Evolutionary conservation across 2,113 vertebrate genomes (phyloP), one percentile per base, ranked within the genome.

Genomic region (Mystacornis crossleyi): DNA sequence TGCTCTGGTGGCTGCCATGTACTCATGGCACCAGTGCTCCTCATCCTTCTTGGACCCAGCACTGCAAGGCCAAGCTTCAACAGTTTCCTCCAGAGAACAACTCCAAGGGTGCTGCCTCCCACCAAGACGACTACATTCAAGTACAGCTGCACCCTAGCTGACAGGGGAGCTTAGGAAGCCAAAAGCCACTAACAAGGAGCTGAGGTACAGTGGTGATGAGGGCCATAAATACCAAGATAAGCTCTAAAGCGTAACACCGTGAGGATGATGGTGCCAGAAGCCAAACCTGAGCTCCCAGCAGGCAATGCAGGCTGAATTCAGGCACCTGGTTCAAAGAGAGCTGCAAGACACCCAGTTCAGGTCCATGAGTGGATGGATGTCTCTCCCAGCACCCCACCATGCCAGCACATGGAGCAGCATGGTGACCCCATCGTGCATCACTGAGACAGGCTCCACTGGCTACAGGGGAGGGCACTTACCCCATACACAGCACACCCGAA

Each of bases 201-300:
- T 72, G 66, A 69, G 18, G 26, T 34, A 75, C 25, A 43, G 43
- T 7, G 17, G 40, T 24, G 53, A 75, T 48, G 40, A 84, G 81
- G 33, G 81, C 31, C 53, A 66, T 74, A 91, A 93, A 95, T 74
- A 91, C 70, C 65, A 86, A 90, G 71, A 48, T 33, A 60, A 90
- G 34, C 45, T 54, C 61, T 43, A 43, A 28, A 87, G 60, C 29
- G 65, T 51, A 77, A 58, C 28, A 61, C 23, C 47, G 28, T 5
- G 31, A 80, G 67, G 14, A 45, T 8, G 1, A 23, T 0, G 1
- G 14, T 34, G 40, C n/a, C 80, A 54, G 60, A 83, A 94, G 43
- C 31, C 42, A 83, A 92, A 80, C 29, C 43, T 36, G 40, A 65
- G 53, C 36, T 80, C 25, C 79, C 23, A 17, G 40, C 18, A 72